Conservation (phyloP, 2,113 vertebrate species). For the Nesogale talazaci region DNA sequence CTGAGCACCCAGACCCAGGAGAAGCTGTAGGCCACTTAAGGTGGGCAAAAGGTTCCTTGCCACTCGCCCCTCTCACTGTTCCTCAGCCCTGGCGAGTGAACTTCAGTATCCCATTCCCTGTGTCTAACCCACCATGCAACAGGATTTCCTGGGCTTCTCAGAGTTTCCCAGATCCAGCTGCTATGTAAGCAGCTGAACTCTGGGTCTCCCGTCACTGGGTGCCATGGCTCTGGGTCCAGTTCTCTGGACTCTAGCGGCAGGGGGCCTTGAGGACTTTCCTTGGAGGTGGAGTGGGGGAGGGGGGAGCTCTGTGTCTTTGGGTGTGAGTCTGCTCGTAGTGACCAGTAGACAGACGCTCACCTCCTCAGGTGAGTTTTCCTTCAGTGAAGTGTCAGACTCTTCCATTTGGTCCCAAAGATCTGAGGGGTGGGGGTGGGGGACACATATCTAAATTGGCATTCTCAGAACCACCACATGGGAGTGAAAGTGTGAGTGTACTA, state of each 20-base stretch:
- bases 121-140: neutral
- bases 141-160: neutral
- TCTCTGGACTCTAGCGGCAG: neutral
- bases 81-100: neutral
- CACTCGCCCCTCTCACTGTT: neutral
- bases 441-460: neutral
- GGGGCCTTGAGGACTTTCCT: neutral
- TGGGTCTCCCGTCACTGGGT: rapidly evolving
- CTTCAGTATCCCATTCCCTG: too few species aligned
- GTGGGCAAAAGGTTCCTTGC: neutral
- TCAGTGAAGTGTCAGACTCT: neutral
- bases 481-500: neutral
- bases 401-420: neutral
- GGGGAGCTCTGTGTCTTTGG: neutral
- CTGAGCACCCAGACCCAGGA: too few species aligned
- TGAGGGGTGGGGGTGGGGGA: neutral
- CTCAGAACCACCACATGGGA: neutral
- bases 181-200: neutral
- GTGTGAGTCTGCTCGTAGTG: neutral
- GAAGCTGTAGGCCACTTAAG: neutral
- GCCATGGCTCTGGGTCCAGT: neutral
- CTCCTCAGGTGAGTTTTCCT: neutral
- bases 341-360: rapidly evolving
- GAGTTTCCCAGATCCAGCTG: neutral
- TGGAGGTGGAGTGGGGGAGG: too few species aligned